These are phyloP conservation scores for Chironomus tepperi DNA, from an alignment of 1,140 invertebrate species.

Conservation along the genomic window DNA sequence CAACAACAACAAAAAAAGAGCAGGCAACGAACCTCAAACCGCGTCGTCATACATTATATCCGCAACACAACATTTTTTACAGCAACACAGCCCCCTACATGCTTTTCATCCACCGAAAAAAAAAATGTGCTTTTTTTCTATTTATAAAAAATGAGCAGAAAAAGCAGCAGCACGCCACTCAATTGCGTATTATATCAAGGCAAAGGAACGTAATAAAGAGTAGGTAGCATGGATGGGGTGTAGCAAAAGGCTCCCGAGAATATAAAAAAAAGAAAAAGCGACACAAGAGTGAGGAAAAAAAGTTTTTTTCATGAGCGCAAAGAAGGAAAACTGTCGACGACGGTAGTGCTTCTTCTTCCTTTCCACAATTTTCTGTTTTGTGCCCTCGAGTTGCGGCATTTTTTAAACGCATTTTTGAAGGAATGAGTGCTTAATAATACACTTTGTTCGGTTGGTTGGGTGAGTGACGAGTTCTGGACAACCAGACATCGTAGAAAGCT, in stretches of 20 bases:
- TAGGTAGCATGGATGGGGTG: background rate
- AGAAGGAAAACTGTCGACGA: background rate
- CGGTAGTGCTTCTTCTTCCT: background rate
- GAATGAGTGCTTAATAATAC: no score
- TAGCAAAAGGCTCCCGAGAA: background rate
- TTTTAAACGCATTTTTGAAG: no score
- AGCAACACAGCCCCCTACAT: background rate
- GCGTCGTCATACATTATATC: slow-evolving; percentile 5
- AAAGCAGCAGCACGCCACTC: slow-evolving; percentile 2
- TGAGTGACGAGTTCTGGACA: no score
- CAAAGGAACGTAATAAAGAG: background rate
- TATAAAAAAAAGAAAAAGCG: slow-evolving; percentile 1
- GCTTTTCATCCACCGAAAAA: no score
- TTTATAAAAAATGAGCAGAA: background rate
- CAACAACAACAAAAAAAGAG: no score
- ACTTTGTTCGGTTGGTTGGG: no score
- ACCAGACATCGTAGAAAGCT: no score
- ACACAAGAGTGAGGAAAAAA: background rate
- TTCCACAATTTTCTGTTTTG: no score
- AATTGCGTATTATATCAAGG: background rate
- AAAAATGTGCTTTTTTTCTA: slow-evolving; percentile 7
- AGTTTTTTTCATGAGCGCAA: background rate
- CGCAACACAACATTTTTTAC: background rate
- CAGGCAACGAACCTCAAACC: slow-evolving; percentile 1
- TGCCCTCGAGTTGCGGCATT: background rate